Evolutionary conservation across 2,797 vertebrate genomes (phyloP), one percentile per base, ranked within the genome.

Genomic region (Sitta carolinensis): DNA sequence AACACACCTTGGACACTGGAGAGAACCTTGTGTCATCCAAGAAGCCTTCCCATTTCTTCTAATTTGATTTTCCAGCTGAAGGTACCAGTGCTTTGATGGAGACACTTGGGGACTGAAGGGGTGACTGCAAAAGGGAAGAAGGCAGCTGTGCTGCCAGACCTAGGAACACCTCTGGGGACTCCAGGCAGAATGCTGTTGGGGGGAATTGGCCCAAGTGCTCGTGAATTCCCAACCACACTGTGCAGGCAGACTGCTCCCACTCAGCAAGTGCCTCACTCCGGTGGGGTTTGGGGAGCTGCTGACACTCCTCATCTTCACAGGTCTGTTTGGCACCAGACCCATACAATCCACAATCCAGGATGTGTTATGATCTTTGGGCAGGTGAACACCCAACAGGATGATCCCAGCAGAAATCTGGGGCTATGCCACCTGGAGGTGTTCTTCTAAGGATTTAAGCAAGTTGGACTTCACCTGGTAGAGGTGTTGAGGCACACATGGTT

Each of bases 321-420:
- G 19, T 59, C 51, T 84, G 48, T 38, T 16, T 3, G 0, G 8
- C 18, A 18, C 11, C 29, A 23, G 23, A 45, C 7, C 14, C 43
- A 67, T 36, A 17, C 25, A 70, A 54, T 3, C 69, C 7, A 0
- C 12, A 73, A 32, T 5, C 22, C 42, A 57, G 47, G 32, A 54
- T 16, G 13, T 0, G 6, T 34, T 14, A 30, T 0, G 0, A 10
- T 13, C 11, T 18, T 34, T 0, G 14, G 30, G 48, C 25, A 62
- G 25, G 11, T 13, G 9, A 36, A 22, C 5, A 11, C 22, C 8
- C 22, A 12, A 29, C 63, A 69, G 59, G 25, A 47, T 14, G 34
- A 72, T 54, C 13, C 61, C 51, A 30, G 43, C 34, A 73, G 62
- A 54, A 75, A 48, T 51, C 16, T 18, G 10, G 5, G 73, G 17